These are phyloP conservation scores for Rhegmatorhina hoffmannsi DNA, from an alignment of 2,113 vertebrate genomes.

Conservation along the genomic window DNA sequence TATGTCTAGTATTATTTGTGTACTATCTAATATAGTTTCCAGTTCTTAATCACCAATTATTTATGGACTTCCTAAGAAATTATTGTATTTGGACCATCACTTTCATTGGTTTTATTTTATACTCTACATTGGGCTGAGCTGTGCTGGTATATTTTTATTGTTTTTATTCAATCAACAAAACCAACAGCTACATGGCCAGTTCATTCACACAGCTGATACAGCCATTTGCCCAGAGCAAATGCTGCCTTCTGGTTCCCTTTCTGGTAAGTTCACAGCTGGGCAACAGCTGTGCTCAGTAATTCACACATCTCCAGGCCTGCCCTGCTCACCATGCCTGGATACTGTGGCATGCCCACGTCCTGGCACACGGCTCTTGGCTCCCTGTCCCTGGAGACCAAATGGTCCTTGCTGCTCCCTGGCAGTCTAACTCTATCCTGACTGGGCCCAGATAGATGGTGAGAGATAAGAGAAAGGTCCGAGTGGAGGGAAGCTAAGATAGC, in stretches of 20 bases:
- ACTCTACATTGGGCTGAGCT: background rate
- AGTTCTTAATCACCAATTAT: background rate
- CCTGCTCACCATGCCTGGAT: background rate
- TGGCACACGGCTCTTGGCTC: background rate
- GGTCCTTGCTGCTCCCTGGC: background rate
- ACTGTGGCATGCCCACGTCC: background rate
- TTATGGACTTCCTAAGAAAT: background rate
- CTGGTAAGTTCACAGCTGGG: background rate
- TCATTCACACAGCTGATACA: background rate
- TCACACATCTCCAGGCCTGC: background rate
- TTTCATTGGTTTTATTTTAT: background rate
- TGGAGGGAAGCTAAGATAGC: background rate
- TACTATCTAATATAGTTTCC: background rate
- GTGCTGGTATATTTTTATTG: background rate
- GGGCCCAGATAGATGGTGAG: background rate
- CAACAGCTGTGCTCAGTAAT: background rate
- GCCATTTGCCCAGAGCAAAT: background rate
- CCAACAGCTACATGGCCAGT: background rate
- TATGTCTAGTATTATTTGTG: background rate
- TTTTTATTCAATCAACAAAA: background rate
- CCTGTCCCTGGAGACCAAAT: background rate
- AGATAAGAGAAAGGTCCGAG: background rate
- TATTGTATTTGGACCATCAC: background rate
- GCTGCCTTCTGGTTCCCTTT: background rate
- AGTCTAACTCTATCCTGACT: background rate